Conservation (phyloP, 2,888 invertebrate genomes). For the Hydriomena furcata region DNA sequence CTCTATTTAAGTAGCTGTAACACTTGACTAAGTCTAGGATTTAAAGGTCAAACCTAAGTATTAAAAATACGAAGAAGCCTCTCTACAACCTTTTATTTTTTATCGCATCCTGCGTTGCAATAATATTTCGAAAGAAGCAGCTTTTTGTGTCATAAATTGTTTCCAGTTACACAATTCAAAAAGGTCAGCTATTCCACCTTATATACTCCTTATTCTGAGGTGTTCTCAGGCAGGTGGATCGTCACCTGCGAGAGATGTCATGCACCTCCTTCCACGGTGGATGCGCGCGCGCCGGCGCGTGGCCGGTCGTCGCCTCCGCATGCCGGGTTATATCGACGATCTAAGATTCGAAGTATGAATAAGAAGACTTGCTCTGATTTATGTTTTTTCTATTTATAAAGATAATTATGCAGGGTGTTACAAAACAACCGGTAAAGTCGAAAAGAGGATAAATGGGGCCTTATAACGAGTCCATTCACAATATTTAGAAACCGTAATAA, state of each 20-base stretch:
- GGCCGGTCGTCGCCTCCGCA: slow-evolving; percentile 57
- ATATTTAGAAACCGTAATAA: no score
- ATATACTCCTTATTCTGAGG: slow-evolving; percentile 10
- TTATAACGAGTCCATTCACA: no score
- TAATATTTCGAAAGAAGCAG: slow-evolving; percentile 15
- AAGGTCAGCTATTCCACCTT: slow-evolving; percentile 47
- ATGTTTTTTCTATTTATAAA: background rate
- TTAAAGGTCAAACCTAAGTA: no score
- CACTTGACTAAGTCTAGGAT: no score
- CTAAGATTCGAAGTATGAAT: slow-evolving; percentile 11
- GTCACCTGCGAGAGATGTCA: slow-evolving; percentile 61
- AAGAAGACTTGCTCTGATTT: slow-evolving; percentile 14
- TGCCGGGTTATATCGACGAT: slow-evolving; percentile 10
- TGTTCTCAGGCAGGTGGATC: slow-evolving; percentile 45
- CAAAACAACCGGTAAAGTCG: no score
- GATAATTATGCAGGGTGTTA: no score
- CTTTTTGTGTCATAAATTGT: slow-evolving; percentile 22
- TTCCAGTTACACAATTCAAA: slow-evolving; percentile 38
- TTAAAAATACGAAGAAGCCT: background rate
- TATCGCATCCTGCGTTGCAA: slow-evolving; percentile 5
- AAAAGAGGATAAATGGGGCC: no score
- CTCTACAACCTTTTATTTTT: slow-evolving; percentile 8
- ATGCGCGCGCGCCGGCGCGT: slow-evolving; percentile 66
- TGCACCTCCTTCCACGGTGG: slow-evolving; percentile 70
- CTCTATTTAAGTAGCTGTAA: no score